These are phyloP conservation scores for Martes martes DNA, from an alignment of 2,113 vertebrate genomes.

Conservation along the genomic window DNA sequence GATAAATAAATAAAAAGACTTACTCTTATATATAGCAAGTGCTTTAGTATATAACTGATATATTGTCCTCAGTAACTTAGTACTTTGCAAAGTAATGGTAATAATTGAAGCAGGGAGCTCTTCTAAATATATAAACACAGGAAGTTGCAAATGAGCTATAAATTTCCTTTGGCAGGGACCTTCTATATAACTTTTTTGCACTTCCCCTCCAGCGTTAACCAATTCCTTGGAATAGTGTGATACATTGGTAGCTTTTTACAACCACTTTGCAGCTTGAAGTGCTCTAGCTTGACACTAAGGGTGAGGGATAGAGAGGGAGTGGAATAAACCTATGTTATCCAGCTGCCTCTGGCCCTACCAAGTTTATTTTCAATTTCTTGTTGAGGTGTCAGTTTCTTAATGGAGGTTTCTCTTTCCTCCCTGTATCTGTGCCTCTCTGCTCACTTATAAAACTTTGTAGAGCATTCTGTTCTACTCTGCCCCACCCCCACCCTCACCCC, in stretches of 20 bases:
- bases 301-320: background rate
- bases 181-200: background rate
- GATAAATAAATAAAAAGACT: background rate
- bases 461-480: background rate
- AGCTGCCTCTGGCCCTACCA: background rate
- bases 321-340: background rate
- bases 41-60: background rate
- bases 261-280: background rate
- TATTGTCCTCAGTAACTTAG: background rate
- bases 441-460: background rate
- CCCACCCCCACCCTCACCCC: background rate
- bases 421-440: background rate
- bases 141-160: background rate
- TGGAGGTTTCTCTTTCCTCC: background rate
- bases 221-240: background rate
- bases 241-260: background rate
- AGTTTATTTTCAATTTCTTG: slow-evolving; percentile 15
- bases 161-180: background rate
- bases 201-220: background rate
- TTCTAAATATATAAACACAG: background rate
- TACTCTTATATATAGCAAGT: background rate
- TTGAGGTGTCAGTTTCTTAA: background rate
- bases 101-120: background rate
- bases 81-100: background rate
- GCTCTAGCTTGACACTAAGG: background rate